Conservation (phyloP, 1,140 invertebrate species). For the Octopus bimaculoides region DNA sequence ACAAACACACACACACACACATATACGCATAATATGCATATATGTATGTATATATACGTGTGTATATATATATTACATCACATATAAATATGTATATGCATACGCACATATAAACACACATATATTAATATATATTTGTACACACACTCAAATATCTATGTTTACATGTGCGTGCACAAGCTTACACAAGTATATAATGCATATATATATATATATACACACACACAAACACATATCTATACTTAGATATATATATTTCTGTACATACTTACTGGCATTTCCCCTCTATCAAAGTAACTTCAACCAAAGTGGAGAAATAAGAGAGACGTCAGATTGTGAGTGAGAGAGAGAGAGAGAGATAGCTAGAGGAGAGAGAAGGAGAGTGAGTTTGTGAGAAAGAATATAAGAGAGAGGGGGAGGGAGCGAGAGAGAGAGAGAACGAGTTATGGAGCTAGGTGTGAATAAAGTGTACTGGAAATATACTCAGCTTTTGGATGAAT, state of each 20-base stretch:
- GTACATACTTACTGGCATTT: background rate
- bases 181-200: slow-evolving; percentile 14
- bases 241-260: background rate
- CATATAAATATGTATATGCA: background rate
- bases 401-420: no score
- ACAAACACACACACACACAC: background rate
- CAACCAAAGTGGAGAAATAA: no score
- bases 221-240: slow-evolving; percentile 3
- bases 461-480: slow-evolving; percentile 28
- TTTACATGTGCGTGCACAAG: slow-evolving; percentile 8
- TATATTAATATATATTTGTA: background rate
- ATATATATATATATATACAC: slow-evolving; percentile 15
- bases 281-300: no score
- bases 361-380: no score
- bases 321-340: no score
- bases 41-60: slow-evolving; percentile 14
- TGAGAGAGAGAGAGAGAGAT: no score
- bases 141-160: background rate
- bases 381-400: no score
- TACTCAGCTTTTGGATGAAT: slow-evolving; percentile 46
- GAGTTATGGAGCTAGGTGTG: slow-evolving; percentile 11
- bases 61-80: background rate
- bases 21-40: slow-evolving; percentile 6
- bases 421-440: background rate
- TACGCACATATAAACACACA: background rate